A percentile compares a stretch with the other conserved stretches of the same genome.
Conservation (phyloP, 2,888 invertebrate species). For the Meteorus cinctellus region DNA sequence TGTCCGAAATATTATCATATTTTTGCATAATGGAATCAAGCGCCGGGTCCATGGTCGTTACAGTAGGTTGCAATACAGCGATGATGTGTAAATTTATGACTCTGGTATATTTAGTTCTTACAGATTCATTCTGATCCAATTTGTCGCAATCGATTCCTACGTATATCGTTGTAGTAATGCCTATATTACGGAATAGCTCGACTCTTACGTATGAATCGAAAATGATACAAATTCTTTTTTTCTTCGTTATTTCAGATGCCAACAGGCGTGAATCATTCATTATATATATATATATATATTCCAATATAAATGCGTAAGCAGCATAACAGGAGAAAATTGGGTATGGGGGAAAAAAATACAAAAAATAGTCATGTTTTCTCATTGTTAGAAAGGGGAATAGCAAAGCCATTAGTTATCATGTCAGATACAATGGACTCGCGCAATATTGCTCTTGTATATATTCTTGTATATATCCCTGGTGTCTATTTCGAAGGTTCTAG, state of each 20-base stretch:
- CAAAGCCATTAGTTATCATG: constrained; percentile 51
- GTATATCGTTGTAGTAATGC: too few species aligned
- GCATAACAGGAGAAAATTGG: background rate
- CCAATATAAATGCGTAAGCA: background rate
- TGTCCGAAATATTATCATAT: constrained; percentile 62
- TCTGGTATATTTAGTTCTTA: constrained; percentile 6
- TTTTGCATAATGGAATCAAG: constrained; percentile 68
- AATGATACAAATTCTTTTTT: background rate
- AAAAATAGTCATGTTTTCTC: constrained; percentile 8
- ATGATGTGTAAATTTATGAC: constrained; percentile 14
- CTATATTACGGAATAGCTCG: too few species aligned
- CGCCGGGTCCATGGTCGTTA: constrained; percentile 29
- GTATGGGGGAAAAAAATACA: background rate
- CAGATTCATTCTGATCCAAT: constrained; percentile 20
- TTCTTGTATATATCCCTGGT: constrained; percentile 4
- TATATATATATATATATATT: background rate
- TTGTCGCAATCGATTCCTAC: background rate
- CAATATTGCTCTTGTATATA: constrained; percentile 2
- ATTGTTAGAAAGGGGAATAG: constrained; percentile 40
- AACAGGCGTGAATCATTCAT: background rate
- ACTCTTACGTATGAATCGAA: too few species aligned
- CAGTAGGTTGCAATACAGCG: background rate
- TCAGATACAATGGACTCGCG: constrained; percentile 43
- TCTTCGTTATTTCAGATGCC: background rate
- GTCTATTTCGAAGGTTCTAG: constrained; percentile 4